Base-by-base conservation (phyloP, 2,797 vertebrate genomes). In the Darevskia nairensis region DNA sequence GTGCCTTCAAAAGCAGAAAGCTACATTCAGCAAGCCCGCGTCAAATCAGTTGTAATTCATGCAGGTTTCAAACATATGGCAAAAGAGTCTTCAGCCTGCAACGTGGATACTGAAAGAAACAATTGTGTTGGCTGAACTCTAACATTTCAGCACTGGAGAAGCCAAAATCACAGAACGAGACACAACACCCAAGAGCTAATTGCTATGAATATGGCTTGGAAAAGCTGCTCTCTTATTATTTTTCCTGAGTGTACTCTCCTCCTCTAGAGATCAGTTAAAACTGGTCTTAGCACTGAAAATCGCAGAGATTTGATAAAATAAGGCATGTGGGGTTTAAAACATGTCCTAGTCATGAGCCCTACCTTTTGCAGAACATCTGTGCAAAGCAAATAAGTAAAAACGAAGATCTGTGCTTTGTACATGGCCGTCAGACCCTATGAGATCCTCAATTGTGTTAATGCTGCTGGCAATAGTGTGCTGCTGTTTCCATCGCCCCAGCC, bases 71-170 rank as follows among this genome's bases (percentile, higher is more conserved):
- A 72, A 72, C n/a, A 39, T 78, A 50, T 55, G 75, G 39, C 25
- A 41, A 41, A 74, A 71, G 39, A n/a, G 5, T 66, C 68, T 82
- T 81, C 55, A 15, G 75, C 55, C 41, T 29, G 50, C n/a, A 39
- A 55, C 61, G 68, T 69, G 50, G 64, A 44, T 17, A 79, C 76
- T 86, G 89, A 90, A 87, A 84, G 80, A 74, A 86, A 84, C 41
- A 39, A 79, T 90, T 90, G 44, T 87, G 76, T 55, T 83, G 68
- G 39, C 68, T 82, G 84, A 86, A 86, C 85, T 86, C 77, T 86
- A 86, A 90, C 80, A 86, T 86, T 82, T 90, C 55, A 72, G 17
- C 41, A 11, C 21, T 21, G 6, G 7, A 55, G 59, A 27, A 89
- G 75, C 66, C 74, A 61, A 86, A 83, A 64, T 55, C 25, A 72